A percentile compares a stretch with the other conserved stretches of the same genome.
Conservation (phyloP, 2,888 invertebrate species). For the Trissolcus japonicus region DNA sequence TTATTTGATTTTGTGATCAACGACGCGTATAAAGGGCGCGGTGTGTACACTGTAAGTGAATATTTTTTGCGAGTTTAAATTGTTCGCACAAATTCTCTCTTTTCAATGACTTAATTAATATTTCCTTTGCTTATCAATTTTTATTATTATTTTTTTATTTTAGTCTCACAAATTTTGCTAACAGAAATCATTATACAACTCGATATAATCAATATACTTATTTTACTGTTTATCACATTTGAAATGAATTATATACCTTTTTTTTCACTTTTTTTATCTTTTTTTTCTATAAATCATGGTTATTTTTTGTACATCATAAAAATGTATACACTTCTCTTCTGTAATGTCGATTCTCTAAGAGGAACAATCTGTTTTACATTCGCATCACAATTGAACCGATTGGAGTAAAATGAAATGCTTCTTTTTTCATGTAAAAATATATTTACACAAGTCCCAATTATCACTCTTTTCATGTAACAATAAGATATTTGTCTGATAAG, state of each 20-base stretch:
- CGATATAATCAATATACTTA: too few species aligned
- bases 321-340: constrained; percentile 27
- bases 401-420: neutral
- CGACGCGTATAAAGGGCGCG: constrained; percentile 48
- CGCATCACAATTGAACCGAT: constrained; percentile 27
- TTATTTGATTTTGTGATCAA: constrained; percentile 23
- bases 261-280: constrained; percentile 10
- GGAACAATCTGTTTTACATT: constrained; percentile 25
- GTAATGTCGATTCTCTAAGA: constrained; percentile 28
- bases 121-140: constrained; percentile 28
- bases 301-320: constrained; percentile 48
- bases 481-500: neutral
- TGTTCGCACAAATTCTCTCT: constrained; percentile 46
- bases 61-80: constrained; percentile 34
- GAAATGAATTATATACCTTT: constrained; percentile 3
- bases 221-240: too few species aligned
- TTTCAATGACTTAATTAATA: constrained; percentile 41
- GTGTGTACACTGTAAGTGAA: constrained; percentile 33
- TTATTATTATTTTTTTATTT: constrained; percentile 16
- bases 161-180: neutral
- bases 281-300: constrained; percentile 16
- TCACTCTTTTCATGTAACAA: neutral
- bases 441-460: neutral
- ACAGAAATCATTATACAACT: too few species aligned
- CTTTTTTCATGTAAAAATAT: too few species aligned